Evolutionary conservation across 2,113 vertebrate genomes (phyloP), one percentile per base, ranked within the genome.

Genomic region (Lepus europaeus): DNA sequence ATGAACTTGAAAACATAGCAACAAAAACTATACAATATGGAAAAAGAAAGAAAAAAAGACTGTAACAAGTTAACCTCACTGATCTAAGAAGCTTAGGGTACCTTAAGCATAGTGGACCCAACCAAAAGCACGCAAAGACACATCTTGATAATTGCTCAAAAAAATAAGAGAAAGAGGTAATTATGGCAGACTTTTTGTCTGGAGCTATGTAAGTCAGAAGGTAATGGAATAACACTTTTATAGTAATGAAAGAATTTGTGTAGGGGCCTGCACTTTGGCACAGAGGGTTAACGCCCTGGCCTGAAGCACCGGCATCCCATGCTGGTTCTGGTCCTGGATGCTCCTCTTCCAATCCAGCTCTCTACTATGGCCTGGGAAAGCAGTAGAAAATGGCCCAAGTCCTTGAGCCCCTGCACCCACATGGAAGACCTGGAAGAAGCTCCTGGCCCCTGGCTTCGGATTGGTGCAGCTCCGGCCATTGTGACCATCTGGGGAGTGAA

Each of bases 241-340:
- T 77, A 94, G 25, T 86, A 69, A 97, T 53, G 16, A 80, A 88
- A 68, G 51, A 86, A 82, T 39, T 80, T 59, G 82, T 93, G 25
- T 91, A 45, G 45, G 45, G 45, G 45, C 45, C 45, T 1, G 45
- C 45, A 7, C 45, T 45, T 45, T 45, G 45, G 6, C 45, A 7
- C 45, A 45, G 45, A 45, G 45, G 45, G 45, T 45, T 45, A 45
- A 45, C 45, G 45, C 45, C 45, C 45, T 45, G 45, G 45, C 45
- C 45, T 45, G 45, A 45, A 45, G 45, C 45, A 45, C 45, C 6
- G 45, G 6, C 45, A 45, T 45, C 45, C 45, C 45, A 45, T 45
- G 45, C 45, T 7, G 6, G 6, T 45, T 45, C 45, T 45, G 6
- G 45, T 7, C 45, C 45, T 45, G 45, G 45, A 45, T 45, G 45